phyloP scores from a whole-genome alignment of 2,113 vertebrate genomes.

The Aspiorhynchus laticeps region DNA sequence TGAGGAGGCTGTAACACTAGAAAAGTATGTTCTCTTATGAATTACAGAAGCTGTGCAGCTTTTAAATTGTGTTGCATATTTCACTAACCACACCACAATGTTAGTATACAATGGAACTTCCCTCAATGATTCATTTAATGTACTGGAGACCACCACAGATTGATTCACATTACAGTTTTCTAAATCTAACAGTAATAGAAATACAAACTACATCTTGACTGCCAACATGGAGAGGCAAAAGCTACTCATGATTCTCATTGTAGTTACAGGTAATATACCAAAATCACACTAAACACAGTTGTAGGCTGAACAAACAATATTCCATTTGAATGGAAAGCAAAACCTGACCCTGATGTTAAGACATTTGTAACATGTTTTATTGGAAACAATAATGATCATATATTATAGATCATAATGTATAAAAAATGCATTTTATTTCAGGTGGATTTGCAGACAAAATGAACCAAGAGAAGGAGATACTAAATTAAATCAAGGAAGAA shows the following conservation, averaged over 20 bases:
- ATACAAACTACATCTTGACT: background rate
- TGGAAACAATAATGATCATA: background rate
- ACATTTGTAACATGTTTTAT: background rate
- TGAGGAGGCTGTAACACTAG: background rate
- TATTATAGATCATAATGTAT: background rate
- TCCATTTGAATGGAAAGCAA: background rate
- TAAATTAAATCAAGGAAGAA: background rate
- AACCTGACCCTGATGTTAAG: too few relatives aligned
- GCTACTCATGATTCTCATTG: background rate
- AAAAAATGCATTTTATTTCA: background rate
- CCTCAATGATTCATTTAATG: background rate
- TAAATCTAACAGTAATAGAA: background rate
- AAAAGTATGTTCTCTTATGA: background rate
- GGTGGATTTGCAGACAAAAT: background rate
- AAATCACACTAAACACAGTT: background rate
- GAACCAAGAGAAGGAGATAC: background rate
- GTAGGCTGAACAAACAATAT: background rate
- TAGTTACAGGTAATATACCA: background rate
- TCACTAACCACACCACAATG: conserved; percentile 15
- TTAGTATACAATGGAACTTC: background rate
- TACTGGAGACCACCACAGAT: background rate
- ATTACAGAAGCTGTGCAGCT: background rate
- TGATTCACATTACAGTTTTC: background rate
- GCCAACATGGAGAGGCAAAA: background rate
- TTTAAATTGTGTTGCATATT: background rate